Conservation (phyloP, 2,888 invertebrate species). For the Molorchus minor region DNA sequence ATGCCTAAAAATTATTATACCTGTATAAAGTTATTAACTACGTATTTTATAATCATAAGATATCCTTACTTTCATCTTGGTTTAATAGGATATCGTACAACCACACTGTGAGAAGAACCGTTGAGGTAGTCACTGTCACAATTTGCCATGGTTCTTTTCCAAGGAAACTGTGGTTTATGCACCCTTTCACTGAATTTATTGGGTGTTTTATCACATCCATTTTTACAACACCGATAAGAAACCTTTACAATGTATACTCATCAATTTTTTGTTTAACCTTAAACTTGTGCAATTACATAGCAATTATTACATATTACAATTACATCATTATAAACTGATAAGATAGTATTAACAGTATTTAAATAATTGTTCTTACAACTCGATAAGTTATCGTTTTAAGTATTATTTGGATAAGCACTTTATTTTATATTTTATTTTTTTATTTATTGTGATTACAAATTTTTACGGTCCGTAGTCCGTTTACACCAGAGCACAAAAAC, state of each 20-base stretch:
- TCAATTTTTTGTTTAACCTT: neutral
- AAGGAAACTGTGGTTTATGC: conserved; percentile 62
- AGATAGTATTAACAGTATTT: too few relatives aligned
- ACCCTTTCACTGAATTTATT: conserved; percentile 26
- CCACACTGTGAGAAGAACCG: conserved; percentile 77
- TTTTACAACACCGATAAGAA: conserved; percentile 6
- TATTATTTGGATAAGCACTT: too few relatives aligned
- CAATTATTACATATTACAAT: conserved; percentile 1
- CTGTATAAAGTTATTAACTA: conserved; percentile 4
- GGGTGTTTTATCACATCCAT: conserved; percentile 30
- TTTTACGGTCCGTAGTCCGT: too few relatives aligned
- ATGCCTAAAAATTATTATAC: conserved; percentile 66
- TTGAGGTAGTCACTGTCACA: conserved; percentile 77
- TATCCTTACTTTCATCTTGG: conserved; percentile 74
- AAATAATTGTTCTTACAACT: too few relatives aligned
- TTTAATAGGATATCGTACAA: conserved; percentile 76
- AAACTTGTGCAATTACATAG: neutral
- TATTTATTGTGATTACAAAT: too few relatives aligned
- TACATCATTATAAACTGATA: too few relatives aligned
- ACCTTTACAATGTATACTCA: neutral
- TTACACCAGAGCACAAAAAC: too few relatives aligned
- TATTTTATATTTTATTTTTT: too few relatives aligned
- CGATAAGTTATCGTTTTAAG: too few relatives aligned
- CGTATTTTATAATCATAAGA: conserved; percentile 6
- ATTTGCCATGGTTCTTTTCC: conserved; percentile 86